Percentiles rank a stretch among this genome's conserved stretches.
Evolutionary conservation across 2,113 vertebrate genomes (phyloP).

Genomic region (Oenanthe melanoleuca): DNA sequence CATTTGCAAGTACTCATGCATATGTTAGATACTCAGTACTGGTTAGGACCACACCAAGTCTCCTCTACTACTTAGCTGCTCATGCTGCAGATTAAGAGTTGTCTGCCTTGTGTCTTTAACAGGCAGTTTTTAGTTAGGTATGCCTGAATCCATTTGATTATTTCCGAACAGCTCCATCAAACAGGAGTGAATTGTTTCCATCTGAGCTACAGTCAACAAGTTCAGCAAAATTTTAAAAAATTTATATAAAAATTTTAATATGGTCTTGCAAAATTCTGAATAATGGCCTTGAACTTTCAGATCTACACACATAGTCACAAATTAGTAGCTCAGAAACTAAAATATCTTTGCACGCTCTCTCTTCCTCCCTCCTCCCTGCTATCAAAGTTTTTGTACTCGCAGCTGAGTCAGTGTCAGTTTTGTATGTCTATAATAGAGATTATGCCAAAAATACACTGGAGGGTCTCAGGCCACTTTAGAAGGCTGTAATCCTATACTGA

Average conservation of each 20-base stretch:
- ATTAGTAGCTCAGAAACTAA: neutral
- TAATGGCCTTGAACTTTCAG: neutral
- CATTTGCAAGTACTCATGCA: neutral
- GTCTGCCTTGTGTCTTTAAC: neutral
- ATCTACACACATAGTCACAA: neutral
- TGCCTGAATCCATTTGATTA: neutral
- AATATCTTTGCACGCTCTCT: neutral
- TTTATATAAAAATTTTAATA: neutral
- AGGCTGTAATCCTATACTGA: neutral
- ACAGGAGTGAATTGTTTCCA: neutral
- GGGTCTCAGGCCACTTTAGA: constrained; percentile 5
- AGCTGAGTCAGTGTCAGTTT: neutral
- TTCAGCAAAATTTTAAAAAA: neutral
- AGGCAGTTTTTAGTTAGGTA: neutral
- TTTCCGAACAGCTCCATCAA: neutral
- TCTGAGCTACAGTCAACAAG: neutral
- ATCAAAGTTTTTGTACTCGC: neutral
- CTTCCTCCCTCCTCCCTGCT: neutral
- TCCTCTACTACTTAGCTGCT: neutral
- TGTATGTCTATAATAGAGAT: neutral
- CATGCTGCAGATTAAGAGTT: neutral
- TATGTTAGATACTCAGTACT: neutral
- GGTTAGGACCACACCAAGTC: neutral
- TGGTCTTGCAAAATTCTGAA: neutral
- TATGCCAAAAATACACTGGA: neutral